Percentiles rank a stretch among this genome's conserved stretches.
Conservation (phyloP, 2,888 invertebrate genomes). For the Reticulitermes lucifugus region DNA sequence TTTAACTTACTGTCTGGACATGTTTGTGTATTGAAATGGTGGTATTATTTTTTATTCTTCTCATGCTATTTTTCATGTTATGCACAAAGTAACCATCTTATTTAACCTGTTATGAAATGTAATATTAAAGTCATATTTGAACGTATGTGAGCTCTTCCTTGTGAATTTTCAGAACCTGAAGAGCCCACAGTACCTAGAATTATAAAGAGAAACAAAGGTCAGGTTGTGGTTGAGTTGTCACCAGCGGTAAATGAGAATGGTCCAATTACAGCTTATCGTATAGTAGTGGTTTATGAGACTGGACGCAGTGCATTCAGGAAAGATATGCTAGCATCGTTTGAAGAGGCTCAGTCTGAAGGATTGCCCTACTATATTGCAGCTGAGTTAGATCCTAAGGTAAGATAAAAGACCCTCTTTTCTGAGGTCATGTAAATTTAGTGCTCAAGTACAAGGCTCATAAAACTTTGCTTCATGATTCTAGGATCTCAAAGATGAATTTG, state of each 20-base stretch:
- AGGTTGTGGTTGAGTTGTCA: constrained; percentile 75
- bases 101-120: too few species aligned
- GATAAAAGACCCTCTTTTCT: constrained; percentile 45
- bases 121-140: too few species aligned
- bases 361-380: constrained; percentile 86
- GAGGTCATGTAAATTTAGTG: not conserved
- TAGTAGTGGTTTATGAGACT: constrained; percentile 76
- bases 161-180: constrained; percentile 67
- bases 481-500: constrained; percentile 74
- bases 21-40: too few species aligned
- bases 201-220: constrained; percentile 70
- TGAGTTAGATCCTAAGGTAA: constrained; percentile 75
- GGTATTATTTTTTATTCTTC: too few species aligned
- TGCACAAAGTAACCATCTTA: too few species aligned
- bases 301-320: constrained; percentile 69
- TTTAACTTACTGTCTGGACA: too few species aligned
- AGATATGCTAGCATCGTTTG: constrained; percentile 73
- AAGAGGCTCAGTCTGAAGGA: constrained; percentile 75
- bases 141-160: not conserved
- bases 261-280: constrained; percentile 79
- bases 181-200: constrained; percentile 76
- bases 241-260: constrained; percentile 81
- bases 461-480: constrained; percentile 55
- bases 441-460: not conserved
- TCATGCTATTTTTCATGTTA: not conserved